Evolutionary conservation across 2,113 vertebrate genomes (phyloP).

Genomic region (Nycticebus coucang): DNA sequence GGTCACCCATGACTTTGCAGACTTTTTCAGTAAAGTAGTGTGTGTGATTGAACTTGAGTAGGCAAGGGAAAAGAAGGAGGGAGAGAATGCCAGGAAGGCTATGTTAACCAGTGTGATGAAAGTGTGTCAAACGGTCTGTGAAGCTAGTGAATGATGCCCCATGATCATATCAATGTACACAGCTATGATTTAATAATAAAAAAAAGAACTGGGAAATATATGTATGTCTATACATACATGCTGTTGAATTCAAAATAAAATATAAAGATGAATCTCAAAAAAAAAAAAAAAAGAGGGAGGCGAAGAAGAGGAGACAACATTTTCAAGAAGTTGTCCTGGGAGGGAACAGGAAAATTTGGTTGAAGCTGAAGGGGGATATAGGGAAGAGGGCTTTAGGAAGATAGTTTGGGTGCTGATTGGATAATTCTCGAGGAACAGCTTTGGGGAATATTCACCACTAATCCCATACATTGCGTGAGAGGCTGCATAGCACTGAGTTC

Average conservation of each 20-base stretch:
- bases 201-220: too few species aligned
- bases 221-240: too few species aligned
- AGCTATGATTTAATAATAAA: too few species aligned
- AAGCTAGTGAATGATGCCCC: too few species aligned
- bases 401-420: background rate
- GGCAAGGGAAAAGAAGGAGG: background rate
- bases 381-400: background rate
- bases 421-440: background rate
- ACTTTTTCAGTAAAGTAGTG: background rate
- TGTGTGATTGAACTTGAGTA: background rate
- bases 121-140: too few species aligned
- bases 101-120: too few species aligned
- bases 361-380: background rate
- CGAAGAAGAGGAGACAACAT: background rate
- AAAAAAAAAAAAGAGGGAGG: too few species aligned
- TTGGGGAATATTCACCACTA: background rate
- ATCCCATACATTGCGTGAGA: background rate
- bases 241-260: too few species aligned
- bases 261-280: too few species aligned
- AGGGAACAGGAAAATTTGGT: background rate
- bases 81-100: too few species aligned
- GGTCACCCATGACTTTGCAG: background rate
- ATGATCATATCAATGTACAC: too few species aligned
- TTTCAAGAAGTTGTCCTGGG: background rate
- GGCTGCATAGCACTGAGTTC: background rate